Evolutionary conservation across 2,797 vertebrate species (phyloP).

Genomic region (Sparus aurata): DNA sequence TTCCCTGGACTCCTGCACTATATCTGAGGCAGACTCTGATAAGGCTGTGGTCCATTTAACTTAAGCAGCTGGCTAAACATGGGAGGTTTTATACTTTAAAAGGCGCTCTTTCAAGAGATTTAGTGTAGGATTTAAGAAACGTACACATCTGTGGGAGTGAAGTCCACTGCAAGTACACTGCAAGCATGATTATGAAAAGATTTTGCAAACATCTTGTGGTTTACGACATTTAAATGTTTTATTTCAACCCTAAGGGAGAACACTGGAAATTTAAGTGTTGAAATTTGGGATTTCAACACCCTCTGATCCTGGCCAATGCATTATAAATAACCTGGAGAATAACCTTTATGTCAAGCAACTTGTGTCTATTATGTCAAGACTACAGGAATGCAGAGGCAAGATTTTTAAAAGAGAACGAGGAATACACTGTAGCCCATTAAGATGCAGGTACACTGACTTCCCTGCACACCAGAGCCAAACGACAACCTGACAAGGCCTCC

Average conservation of each 20-base stretch:
- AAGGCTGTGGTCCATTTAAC: conserved; percentile 43
- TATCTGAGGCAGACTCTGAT: conserved; percentile 56
- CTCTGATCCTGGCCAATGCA: background rate
- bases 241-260: background rate
- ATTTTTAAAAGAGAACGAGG: background rate
- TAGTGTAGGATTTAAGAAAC: background rate
- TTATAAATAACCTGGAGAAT: background rate
- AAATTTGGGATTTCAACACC: conserved; percentile 21
- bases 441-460: conserved; percentile 39
- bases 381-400: background rate
- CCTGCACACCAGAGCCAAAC: conserved; percentile 18
- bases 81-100: conserved; percentile 11
- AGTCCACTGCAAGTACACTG: background rate
- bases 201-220: background rate
- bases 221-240: background rate
- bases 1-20: conserved; percentile 64
- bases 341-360: background rate
- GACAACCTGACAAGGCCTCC: conserved; percentile 45
- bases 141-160: background rate
- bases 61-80: conserved; percentile 49
- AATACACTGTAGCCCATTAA: conserved; percentile 29
- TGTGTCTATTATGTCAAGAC: background rate
- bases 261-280: conserved; percentile 1
- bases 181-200: background rate
- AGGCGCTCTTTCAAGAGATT: background rate